Conservation (phyloP, 2,113 vertebrate genomes). For the Psammodynastes pulverulentus region DNA sequence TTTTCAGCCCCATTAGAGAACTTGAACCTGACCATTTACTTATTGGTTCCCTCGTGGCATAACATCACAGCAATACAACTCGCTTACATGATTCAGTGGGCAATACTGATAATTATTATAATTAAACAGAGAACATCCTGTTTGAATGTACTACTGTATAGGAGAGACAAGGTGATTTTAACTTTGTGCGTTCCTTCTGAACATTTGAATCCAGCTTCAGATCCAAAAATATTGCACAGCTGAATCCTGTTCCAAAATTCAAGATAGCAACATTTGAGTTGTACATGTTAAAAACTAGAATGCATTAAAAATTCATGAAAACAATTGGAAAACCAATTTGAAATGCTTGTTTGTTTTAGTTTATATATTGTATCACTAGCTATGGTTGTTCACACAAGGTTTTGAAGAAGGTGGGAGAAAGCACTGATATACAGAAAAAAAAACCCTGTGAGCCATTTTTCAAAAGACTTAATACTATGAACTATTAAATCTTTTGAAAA, state of each 20-base stretch:
- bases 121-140: neutral
- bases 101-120: neutral
- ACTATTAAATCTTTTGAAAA: neutral
- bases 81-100: neutral
- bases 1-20: neutral
- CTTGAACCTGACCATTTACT: neutral
- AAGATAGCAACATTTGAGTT: neutral
- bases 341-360: neutral
- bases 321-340: neutral
- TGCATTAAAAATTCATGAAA: too few relatives aligned
- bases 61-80: neutral
- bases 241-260: neutral
- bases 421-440: neutral
- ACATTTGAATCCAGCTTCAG: neutral
- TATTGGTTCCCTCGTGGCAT: neutral
- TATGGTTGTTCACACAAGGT: neutral
- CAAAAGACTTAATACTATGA: neutral
- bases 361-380: neutral
- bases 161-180: neutral
- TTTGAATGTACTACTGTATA: neutral
- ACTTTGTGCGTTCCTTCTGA: neutral
- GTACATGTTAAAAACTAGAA: neutral
- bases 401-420: neutral
- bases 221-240: neutral
- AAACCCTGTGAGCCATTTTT: neutral